Conservation (phyloP, 2,888 invertebrate genomes). For the Malthinus flaveolus region DNA sequence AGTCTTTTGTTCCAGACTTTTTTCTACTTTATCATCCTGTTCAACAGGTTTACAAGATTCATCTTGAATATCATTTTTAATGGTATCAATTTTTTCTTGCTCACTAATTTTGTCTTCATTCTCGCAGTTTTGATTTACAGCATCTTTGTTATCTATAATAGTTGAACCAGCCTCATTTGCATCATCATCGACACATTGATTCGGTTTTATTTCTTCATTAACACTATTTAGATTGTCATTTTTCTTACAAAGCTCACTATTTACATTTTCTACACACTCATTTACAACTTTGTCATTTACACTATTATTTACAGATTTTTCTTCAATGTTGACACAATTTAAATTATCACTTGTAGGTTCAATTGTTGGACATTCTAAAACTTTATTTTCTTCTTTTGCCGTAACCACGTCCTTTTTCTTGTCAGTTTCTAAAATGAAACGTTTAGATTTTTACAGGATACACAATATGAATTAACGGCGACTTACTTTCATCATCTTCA, state of each 20-base stretch:
- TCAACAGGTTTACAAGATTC: background rate
- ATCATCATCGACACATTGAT: background rate
- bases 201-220: background rate
- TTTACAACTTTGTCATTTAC: background rate
- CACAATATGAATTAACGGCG: background rate
- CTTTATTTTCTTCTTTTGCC: slow-evolving; percentile 11
- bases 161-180: background rate
- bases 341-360: slow-evolving; percentile 48
- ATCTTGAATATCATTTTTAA: background rate
- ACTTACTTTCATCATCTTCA: slow-evolving; percentile 36
- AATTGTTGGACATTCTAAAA: background rate
- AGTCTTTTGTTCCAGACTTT: too few species aligned
- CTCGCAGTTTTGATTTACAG: background rate
- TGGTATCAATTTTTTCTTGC: slow-evolving; percentile 8
- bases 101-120: background rate
- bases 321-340: slow-evolving; percentile 36
- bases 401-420: slow-evolving; percentile 3
- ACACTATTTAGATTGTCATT: background rate
- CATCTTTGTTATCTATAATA: slow-evolving; percentile 1
- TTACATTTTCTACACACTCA: slow-evolving; percentile 4
- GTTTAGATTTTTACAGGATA: background rate
- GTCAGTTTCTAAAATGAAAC: slow-evolving; percentile 9
- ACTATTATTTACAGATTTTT: slow-evolving; percentile 15
- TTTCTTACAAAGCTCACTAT: slow-evolving; percentile 12
- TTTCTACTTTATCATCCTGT: slow-evolving; percentile 5